Conservation (phyloP, 2,888 invertebrate genomes). For the Ditylenchus weischeri region DNA sequence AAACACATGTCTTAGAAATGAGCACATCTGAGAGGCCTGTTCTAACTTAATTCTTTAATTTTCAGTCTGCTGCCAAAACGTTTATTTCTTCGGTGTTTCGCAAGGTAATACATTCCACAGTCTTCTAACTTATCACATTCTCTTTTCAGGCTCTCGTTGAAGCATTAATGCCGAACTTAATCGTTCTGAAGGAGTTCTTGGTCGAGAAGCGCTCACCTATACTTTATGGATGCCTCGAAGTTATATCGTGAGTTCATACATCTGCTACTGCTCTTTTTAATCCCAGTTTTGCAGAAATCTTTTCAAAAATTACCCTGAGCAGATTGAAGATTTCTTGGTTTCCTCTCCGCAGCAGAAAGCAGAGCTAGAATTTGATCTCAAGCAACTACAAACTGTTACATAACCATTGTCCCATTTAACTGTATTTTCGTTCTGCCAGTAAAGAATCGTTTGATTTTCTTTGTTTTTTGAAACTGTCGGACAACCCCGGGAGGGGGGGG, state of each 20-base stretch:
- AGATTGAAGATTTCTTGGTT: conserved; percentile 34
- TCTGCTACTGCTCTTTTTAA: background rate
- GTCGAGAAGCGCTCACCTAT: conserved; percentile 23
- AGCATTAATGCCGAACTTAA: conserved; percentile 35
- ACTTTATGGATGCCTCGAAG: conserved; percentile 15
- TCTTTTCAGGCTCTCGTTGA: conserved; percentile 28
- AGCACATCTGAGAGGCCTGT: too few species aligned
- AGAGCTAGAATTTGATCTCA: conserved; percentile 35
- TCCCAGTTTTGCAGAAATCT: conserved; percentile 21
- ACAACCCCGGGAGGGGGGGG: too few species aligned
- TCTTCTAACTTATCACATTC: too few species aligned
- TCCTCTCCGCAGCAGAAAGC: conserved; percentile 34
- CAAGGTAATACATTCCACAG: background rate
- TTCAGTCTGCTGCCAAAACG: conserved; percentile 36
- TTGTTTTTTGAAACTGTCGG: too few species aligned
- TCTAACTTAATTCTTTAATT: background rate
- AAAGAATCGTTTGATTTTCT: too few species aligned
- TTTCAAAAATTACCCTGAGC: conserved; percentile 31
- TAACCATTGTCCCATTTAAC: too few species aligned
- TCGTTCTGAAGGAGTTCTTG: conserved; percentile 31
- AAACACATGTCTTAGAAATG: too few species aligned
- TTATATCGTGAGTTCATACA: conserved; percentile 20
- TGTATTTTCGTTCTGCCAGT: too few species aligned
- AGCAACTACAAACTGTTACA: conserved; percentile 1
- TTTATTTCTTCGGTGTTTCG: conserved; percentile 36